phyloP scores from a whole-genome alignment of 2,113 vertebrate genomes.

The Gymnocephalus cernua region DNA sequence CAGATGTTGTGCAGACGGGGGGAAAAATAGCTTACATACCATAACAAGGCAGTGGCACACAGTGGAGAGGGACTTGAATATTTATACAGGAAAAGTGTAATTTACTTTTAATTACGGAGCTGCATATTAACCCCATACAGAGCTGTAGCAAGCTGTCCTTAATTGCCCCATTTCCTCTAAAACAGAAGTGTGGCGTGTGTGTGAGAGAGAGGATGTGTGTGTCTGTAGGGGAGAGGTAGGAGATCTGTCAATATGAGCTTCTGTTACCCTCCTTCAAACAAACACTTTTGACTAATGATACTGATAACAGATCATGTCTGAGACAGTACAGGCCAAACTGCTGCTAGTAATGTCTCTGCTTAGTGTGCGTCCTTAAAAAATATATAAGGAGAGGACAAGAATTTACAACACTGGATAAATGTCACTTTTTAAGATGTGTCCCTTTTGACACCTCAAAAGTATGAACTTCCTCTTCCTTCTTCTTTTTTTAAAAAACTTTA shows the following conservation, averaged over 20 bases:
- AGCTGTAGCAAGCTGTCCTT: conserved; percentile 85
- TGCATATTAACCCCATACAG: conserved; percentile 87
- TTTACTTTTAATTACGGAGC: conserved; percentile 88
- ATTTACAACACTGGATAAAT: conserved; percentile 19
- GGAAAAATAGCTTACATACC: conserved; percentile 75
- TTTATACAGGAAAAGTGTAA: conserved; percentile 86
- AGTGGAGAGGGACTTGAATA: conserved; percentile 80
- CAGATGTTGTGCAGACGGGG: conserved; percentile 80
- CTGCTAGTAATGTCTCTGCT: conserved; percentile 8
- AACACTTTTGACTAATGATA: conserved; percentile 61
- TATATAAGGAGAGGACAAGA: conserved; percentile 30
- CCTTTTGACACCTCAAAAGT: conserved; percentile 34
- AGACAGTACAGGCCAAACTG: conserved; percentile 28
- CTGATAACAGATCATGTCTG: conserved; percentile 38
- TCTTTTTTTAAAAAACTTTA: conserved; percentile 1
- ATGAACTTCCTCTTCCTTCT: conserved; percentile 20
- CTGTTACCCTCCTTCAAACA: conserved; percentile 64
- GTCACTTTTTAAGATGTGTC: conserved; percentile 42
- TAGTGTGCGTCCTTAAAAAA: conserved; percentile 24
- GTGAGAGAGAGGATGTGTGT: conserved; percentile 7
- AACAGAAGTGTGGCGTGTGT: conserved; percentile 65
- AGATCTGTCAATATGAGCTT: conserved; percentile 79
- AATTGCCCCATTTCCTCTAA: conserved; percentile 88
- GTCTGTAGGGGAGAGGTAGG: conserved; percentile 42
- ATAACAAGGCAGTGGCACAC: conserved; percentile 79